phyloP scores from a whole-genome alignment of 2,888 invertebrate species.

The Zonitis immaculata region DNA sequence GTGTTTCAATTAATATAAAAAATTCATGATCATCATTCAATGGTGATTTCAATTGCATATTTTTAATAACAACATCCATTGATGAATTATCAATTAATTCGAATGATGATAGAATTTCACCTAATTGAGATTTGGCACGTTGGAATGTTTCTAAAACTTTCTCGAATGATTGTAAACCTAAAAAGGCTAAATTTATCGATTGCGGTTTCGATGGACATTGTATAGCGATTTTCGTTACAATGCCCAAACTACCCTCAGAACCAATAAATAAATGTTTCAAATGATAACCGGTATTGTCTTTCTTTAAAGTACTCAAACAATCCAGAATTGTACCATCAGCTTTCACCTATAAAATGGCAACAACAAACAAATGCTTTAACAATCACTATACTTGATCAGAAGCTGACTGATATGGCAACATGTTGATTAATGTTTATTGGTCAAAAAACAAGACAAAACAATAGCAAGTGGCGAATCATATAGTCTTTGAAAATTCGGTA shows the following conservation, averaged over 20 bases:
- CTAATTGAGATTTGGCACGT: slow-evolving; percentile 68
- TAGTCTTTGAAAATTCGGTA: no score
- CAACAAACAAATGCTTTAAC: no score
- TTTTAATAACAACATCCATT: slow-evolving; percentile 60
- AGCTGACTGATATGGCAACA: no score
- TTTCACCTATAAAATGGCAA: slow-evolving; percentile 59
- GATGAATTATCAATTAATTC: slow-evolving; percentile 85
- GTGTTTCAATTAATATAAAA: slow-evolving; percentile 82
- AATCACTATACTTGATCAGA: no score
- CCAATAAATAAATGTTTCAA: slow-evolving; percentile 96
- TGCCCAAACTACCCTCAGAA: slow-evolving; percentile 93
- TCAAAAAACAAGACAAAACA: no score
- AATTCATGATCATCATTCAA: slow-evolving; percentile 63
- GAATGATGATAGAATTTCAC: slow-evolving; percentile 91
- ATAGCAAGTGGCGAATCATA: no score
- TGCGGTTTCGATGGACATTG: slow-evolving; percentile 83
- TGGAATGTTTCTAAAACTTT: slow-evolving; percentile 70
- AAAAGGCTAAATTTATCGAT: slow-evolving; percentile 79
- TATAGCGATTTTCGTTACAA: slow-evolving; percentile 88
- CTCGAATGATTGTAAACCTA: slow-evolving; percentile 79
- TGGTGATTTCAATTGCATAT: slow-evolving; percentile 60
- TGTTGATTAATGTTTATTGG: no score
- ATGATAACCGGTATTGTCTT: slow-evolving; percentile 98
- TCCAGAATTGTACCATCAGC: slow-evolving; percentile 84
- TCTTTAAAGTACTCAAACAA: slow-evolving; percentile 79